Percentiles rank a stretch among this genome's conserved stretches.
phyloP scores from a whole-genome alignment of 2,888 invertebrate genomes.

The Ephialtes manifestator region DNA sequence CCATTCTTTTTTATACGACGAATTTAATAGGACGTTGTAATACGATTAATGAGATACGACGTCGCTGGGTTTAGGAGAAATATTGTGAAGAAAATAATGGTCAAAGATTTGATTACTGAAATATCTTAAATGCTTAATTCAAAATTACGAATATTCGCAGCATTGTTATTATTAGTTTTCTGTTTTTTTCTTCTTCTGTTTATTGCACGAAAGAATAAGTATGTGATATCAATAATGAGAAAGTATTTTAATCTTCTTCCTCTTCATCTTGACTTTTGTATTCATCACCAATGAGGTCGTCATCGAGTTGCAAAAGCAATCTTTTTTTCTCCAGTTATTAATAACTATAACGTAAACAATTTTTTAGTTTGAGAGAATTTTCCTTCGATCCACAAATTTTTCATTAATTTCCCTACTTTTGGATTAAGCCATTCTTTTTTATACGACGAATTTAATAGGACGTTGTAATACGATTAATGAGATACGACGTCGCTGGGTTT shows the following conservation, averaged over 20 bases:
- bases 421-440: conserved; percentile 5
- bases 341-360: background rate
- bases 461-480: no score
- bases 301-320: no score
- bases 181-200: conserved; percentile 20
- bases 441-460: background rate
- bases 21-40: background rate
- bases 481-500: no score
- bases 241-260: conserved; percentile 9
- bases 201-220: conserved; percentile 33
- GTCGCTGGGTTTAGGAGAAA: background rate
- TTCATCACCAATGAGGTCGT: conserved; percentile 87
- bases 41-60: no score
- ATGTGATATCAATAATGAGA: conserved; percentile 38
- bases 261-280: conserved; percentile 56
- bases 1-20: background rate
- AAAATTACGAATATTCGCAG: conserved; percentile 16
- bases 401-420: background rate
- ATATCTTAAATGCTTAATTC: conserved; percentile 8
- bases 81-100: conserved; percentile 10
- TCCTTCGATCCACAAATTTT: background rate
- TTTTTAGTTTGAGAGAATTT: background rate
- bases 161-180: conserved; percentile 13
- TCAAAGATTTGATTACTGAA: background rate
- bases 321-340: no score